Evolutionary conservation across 1,140 invertebrate genomes (phyloP).

Genomic region (Gerris buenoi): DNA sequence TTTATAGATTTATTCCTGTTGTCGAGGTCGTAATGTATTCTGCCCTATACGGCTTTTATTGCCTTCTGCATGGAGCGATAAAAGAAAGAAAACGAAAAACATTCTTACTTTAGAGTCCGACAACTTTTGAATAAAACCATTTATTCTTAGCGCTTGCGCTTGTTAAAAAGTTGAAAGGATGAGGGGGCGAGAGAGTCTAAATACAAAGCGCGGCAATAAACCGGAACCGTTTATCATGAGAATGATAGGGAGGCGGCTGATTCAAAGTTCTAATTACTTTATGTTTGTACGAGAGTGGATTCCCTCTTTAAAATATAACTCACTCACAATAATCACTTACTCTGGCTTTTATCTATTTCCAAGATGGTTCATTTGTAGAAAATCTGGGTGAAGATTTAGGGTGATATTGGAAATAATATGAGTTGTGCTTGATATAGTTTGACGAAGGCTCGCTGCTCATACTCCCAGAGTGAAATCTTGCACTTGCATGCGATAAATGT

Average conservation of each 20-base stretch:
- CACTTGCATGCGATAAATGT: too few relatives aligned
- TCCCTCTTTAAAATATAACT: too few relatives aligned
- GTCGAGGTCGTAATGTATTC: neutral
- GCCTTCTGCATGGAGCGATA: neutral
- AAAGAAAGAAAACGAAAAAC: neutral
- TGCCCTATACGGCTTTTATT: neutral
- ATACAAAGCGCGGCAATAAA: neutral
- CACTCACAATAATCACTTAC: neutral
- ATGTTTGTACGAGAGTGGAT: too few relatives aligned
- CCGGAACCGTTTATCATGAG: neutral
- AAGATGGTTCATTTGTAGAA: too few relatives aligned
- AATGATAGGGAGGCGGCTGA: neutral
- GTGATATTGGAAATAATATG: too few relatives aligned
- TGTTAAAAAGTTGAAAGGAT: neutral
- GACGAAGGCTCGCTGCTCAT: too few relatives aligned
- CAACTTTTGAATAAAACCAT: neutral
- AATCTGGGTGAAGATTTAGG: too few relatives aligned
- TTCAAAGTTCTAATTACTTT: too few relatives aligned
- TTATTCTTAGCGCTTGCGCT: neutral
- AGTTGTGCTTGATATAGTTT: too few relatives aligned
- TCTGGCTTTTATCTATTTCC: neutral
- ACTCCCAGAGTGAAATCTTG: too few relatives aligned
- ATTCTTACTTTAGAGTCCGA: neutral
- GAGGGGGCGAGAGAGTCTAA: neutral
- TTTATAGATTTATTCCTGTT: neutral